These are phyloP conservation scores for Myotis yumanensis DNA, from an alignment of 2,113 vertebrate genomes.

Conservation along the genomic window DNA sequence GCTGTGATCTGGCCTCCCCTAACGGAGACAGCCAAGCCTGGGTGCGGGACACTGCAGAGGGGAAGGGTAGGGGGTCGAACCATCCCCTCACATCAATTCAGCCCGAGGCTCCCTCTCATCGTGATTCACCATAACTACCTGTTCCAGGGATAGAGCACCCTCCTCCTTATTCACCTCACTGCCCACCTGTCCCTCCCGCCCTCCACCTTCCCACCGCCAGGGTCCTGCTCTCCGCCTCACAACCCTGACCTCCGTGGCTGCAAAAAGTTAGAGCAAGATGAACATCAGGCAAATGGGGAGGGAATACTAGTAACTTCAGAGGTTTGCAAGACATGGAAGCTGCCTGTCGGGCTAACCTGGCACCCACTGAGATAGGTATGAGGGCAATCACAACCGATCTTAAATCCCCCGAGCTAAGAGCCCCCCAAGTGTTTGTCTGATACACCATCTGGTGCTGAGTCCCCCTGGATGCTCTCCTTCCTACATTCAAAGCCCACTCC, in stretches of 20 bases:
- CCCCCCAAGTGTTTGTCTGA: too few species aligned
- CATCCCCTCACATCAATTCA: fast-evolving
- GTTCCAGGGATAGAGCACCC: background rate
- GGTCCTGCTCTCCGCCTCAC: background rate
- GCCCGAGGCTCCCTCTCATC: background rate
- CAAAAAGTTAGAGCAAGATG: background rate
- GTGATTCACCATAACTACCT: background rate
- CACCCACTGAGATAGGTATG: too few species aligned
- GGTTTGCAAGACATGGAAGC: too few species aligned
- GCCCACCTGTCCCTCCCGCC: background rate
- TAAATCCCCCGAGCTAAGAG: too few species aligned
- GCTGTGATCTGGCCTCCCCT: background rate
- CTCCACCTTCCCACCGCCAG: background rate
- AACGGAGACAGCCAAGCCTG: background rate
- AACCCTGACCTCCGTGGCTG: background rate
- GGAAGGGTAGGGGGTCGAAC: background rate
- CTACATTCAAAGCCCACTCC: too few species aligned
- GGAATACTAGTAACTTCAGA: too few species aligned
- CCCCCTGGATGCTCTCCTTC: too few species aligned
- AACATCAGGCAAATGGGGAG: background rate
- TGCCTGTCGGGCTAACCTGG: too few species aligned
- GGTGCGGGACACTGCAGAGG: background rate
- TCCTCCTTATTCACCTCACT: background rate
- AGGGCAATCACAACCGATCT: too few species aligned
- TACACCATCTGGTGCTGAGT: too few species aligned